These are phyloP conservation scores for Argyra leucocephala DNA, from an alignment of 2,888 invertebrate genomes.

Conservation along the genomic window DNA sequence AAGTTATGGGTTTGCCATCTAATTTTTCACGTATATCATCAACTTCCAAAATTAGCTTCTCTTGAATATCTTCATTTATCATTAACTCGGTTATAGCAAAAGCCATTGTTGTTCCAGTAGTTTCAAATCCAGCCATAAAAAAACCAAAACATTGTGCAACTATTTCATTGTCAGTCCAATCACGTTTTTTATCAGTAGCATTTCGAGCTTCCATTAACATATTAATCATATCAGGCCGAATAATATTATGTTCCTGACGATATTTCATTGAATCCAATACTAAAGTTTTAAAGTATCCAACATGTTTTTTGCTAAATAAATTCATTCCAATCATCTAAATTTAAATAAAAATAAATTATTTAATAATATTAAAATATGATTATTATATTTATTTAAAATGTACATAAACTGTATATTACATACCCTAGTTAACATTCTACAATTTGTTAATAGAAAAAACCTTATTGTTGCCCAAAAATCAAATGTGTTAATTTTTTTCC, in stretches of 20 bases:
- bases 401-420: conserved; percentile 15
- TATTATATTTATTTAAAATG: background rate
- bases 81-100: conserved; percentile 52
- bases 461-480: conserved; percentile 28
- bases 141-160: conserved; percentile 51
- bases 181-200: conserved; percentile 22
- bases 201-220: conserved; percentile 23
- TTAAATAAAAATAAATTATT: conserved; percentile 21
- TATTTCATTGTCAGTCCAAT: conserved; percentile 47
- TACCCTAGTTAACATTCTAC: conserved; percentile 29
- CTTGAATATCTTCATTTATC: conserved; percentile 50
- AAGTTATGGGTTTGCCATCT: conserved; percentile 46
- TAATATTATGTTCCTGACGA: conserved; percentile 43
- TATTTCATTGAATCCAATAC: conserved; percentile 44
- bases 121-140: conserved; percentile 51
- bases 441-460: conserved; percentile 26
- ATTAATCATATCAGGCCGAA: conserved; percentile 50
- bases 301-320: conserved; percentile 35
- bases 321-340: conserved; percentile 30
- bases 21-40: conserved; percentile 42
- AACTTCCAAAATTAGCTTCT: conserved; percentile 48
- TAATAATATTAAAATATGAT: conserved; percentile 12
- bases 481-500: conserved; percentile 44
- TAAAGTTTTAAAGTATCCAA: conserved; percentile 41
- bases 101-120: conserved; percentile 41